phyloP scores from a whole-genome alignment of 2,888 invertebrate species.

The Notocelia uddmanniana region DNA sequence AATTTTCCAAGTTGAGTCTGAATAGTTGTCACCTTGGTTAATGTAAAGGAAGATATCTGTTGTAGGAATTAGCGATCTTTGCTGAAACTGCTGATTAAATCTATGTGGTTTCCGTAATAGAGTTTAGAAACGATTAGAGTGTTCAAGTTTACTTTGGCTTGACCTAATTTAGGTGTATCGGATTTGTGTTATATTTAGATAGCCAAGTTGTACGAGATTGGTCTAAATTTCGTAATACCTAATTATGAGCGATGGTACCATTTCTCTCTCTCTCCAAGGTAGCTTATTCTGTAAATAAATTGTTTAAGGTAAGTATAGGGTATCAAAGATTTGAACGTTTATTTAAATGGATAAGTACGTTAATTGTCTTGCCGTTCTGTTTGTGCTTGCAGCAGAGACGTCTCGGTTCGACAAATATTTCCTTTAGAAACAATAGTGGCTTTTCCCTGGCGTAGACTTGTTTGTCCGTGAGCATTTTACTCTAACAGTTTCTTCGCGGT shows the following conservation, averaged over 20 bases:
- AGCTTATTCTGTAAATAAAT: not conserved
- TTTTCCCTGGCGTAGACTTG: slow-evolving; percentile 53
- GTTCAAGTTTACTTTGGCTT: slow-evolving; percentile 60
- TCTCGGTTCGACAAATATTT: slow-evolving; percentile 63
- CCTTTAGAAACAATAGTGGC: slow-evolving; percentile 60
- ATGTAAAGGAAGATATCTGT: slow-evolving; percentile 66
- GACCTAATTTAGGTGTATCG: slow-evolving; percentile 53
- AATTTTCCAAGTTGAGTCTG: slow-evolving; percentile 47
- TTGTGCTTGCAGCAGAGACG: slow-evolving; percentile 56
- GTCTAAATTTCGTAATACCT: not conserved
- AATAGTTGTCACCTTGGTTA: slow-evolving; percentile 55
- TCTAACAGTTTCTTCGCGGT: slow-evolving; percentile 41
- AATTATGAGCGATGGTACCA: not conserved
- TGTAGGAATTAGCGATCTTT: slow-evolving; percentile 70
- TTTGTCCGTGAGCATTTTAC: slow-evolving; percentile 52
- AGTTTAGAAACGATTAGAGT: slow-evolving; percentile 77
- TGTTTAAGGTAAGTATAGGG: slow-evolving; percentile 23
- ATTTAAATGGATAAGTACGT: slow-evolving; percentile 61
- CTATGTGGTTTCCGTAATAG: slow-evolving; percentile 74
- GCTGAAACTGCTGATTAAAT: slow-evolving; percentile 77
- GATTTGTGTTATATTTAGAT: slow-evolving; percentile 1
- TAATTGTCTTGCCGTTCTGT: slow-evolving; percentile 63
- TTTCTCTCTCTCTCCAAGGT: not conserved
- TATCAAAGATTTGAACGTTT: slow-evolving; percentile 53
- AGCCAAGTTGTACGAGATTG: slow-evolving; percentile 12